These are phyloP conservation scores for Leucoma salicis DNA, from an alignment of 2,888 invertebrate species.

Conservation along the genomic window DNA sequence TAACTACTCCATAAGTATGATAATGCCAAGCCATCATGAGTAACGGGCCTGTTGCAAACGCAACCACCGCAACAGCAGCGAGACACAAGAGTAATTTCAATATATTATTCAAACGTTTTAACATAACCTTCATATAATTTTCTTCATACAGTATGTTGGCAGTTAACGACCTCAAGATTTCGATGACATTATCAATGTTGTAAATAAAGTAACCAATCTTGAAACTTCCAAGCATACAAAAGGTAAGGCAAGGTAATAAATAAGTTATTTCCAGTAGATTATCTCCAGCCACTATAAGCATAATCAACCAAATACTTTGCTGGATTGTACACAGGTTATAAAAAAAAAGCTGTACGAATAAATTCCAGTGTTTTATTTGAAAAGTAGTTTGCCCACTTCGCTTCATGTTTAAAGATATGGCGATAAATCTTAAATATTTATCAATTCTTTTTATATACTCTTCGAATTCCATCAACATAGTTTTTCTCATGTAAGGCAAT, in stretches of 20 bases:
- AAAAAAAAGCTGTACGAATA: neutral
- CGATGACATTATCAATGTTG: neutral
- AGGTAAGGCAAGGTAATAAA: neutral
- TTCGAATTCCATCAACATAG: neutral
- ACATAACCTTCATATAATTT: slow-evolving; percentile 12
- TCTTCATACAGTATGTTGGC: slow-evolving; percentile 7
- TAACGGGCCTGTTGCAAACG: slow-evolving; percentile 40
- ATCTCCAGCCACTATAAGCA: neutral
- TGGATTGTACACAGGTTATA: neutral
- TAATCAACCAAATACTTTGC: neutral
- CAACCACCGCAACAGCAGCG: slow-evolving; percentile 14
- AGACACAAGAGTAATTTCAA: slow-evolving; percentile 23
- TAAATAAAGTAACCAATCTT: neutral
- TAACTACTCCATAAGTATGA: slow-evolving; percentile 35
- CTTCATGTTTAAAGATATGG: neutral
- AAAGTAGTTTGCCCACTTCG: neutral
- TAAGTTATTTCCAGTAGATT: neutral
- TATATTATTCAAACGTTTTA: slow-evolving; percentile 26
- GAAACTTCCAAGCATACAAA: neutral
- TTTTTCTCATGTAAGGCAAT: neutral
- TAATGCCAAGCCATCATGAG: slow-evolving; percentile 33
- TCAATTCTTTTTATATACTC: neutral
- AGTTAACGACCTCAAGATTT: slow-evolving; percentile 15
- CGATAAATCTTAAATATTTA: neutral
- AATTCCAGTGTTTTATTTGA: neutral